Conservation (phyloP, 2,888 invertebrate species). For the Lydus trimaculatus region DNA sequence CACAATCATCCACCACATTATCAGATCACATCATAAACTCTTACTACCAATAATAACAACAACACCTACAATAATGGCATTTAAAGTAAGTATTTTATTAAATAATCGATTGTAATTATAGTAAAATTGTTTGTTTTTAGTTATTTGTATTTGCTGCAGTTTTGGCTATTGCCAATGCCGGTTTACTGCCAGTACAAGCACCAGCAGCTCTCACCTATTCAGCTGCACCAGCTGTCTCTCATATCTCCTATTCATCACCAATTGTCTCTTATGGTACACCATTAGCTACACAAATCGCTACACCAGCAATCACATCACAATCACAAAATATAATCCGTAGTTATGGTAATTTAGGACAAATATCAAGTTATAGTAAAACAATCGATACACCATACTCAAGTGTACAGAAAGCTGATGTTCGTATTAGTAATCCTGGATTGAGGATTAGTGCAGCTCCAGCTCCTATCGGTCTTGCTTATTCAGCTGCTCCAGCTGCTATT, state of each 20-base stretch:
- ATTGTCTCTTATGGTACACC: conserved; percentile 43
- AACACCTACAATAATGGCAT: too few species aligned
- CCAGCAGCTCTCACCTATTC: conserved; percentile 51
- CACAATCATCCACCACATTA: conserved; percentile 14
- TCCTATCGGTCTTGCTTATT: conserved; percentile 67
- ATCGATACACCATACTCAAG: conserved; percentile 77
- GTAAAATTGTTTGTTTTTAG: conserved; percentile 46
- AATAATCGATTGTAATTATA: background rate
- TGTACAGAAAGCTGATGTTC: conserved; percentile 73
- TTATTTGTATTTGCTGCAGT: conserved; percentile 62
- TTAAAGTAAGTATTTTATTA: conserved; percentile 22
- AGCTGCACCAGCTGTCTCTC: conserved; percentile 65
- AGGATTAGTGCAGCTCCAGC: conserved; percentile 42
- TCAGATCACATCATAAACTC: conserved; percentile 16
- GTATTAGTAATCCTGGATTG: conserved; percentile 72
- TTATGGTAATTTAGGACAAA: conserved; percentile 73
- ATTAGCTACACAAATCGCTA: conserved; percentile 52
- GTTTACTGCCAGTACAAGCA: conserved; percentile 61
- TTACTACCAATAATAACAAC: conserved; percentile 1
- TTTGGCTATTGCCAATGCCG: conserved; percentile 65
- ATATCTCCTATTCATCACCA: conserved; percentile 63
- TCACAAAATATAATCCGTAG: conserved; percentile 69
- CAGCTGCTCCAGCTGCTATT: conserved; percentile 37
- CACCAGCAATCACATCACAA: conserved; percentile 62
- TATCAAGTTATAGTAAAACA: conserved; percentile 73